Evolutionary conservation across 2,888 invertebrate genomes (phyloP), one percentile per base, ranked within the genome.

Genomic region (Smittia aterrima): DNA sequence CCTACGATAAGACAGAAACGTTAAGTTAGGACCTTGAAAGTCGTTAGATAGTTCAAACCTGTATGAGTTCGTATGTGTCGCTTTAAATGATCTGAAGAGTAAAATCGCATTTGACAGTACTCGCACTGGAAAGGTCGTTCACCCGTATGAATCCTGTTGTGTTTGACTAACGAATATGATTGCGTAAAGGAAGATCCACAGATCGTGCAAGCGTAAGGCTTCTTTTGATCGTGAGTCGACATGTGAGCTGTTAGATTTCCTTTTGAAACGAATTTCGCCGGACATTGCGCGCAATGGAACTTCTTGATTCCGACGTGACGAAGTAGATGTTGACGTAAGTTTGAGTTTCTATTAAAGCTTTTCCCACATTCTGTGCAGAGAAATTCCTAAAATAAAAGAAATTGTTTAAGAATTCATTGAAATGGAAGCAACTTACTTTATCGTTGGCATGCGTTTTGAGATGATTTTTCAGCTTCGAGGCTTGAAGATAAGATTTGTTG

Each of bases 71-170:
- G 84, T 75, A 81, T 81, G 79, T 87, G 87, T 0, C 87, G 83
- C 76, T 85, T 86, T 76, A 87, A 78, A 76, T 86, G 86, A 77
- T 86, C 85, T 58, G 85, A 85, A 75, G 84, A 84, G 1, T 83
- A 84, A 78, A 87, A 87, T 75, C 86, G 27, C 54, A 73, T 74
- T 1, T 41, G 24, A 62, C 58, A 74, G 20, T 54, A 7, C 16
- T 32, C 32, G 32, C 32, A 32, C 32, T 6, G 85, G 85, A 85
- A 66, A 79, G 88, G 87, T 74, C 86, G 84, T 67, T 88, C 84
- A 0, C 88, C 88, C 0, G 87, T 85, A 77, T 89, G 90, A n/a
- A 87, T 89, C 64, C 88, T 80, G 78, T 86, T 85, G 78, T 90
- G 90, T 66, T 90, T 86, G 78, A 87, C 88, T 38, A 90, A 80